Conservation (phyloP, 2,113 vertebrate species). For the Naja naja region DNA sequence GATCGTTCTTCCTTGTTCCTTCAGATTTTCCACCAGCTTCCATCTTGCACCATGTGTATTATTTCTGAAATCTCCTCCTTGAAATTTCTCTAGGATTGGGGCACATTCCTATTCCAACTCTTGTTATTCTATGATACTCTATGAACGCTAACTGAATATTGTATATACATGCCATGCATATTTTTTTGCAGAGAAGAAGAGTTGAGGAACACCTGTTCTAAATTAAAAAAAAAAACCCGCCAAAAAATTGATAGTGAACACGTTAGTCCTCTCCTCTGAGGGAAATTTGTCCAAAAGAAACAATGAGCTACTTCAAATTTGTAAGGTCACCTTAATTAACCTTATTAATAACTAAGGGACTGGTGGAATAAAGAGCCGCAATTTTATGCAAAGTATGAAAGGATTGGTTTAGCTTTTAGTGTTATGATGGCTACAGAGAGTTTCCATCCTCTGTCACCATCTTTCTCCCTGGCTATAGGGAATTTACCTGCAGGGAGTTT, state of each 20-base stretch:
- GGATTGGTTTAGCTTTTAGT: not conserved
- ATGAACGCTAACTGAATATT: not conserved
- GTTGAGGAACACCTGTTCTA: not conserved
- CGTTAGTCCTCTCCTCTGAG: not conserved
- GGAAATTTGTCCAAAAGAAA: not conserved
- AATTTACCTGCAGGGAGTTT: not conserved
- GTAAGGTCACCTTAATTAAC: not conserved
- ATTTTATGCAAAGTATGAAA: not conserved
- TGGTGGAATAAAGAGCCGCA: not conserved
- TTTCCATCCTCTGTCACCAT: not conserved
- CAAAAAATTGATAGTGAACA: not conserved
- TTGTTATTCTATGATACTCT: no score
- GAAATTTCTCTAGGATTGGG: not conserved
- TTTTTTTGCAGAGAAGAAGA: not conserved
- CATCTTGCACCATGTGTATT: not conserved
- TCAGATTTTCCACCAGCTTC: constrained; percentile 4
- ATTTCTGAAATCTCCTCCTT: not conserved
- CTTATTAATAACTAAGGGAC: no score
- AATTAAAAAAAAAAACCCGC: no score
- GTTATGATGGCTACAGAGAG: not conserved
- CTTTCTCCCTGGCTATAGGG: not conserved
- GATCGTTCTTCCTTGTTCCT: not conserved
- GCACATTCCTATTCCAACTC: no score
- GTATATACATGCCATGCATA: not conserved
- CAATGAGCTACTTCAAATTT: not conserved